phyloP scores from a whole-genome alignment of 1,140 invertebrate species.

The Rhynchophorus ferrugineus region DNA sequence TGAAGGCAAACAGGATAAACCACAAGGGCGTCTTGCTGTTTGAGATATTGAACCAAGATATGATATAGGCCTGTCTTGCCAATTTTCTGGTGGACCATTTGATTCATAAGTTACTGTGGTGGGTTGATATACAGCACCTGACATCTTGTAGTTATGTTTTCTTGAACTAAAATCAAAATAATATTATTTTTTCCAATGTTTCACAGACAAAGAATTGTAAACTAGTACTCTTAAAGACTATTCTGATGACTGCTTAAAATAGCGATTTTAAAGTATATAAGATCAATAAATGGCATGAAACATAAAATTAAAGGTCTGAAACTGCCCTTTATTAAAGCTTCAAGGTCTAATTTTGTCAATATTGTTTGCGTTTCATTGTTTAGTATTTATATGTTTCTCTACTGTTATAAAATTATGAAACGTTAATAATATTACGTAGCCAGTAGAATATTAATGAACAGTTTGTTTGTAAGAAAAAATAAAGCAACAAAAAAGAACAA shows the following conservation, averaged over 20 bases:
- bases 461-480: too few relatives aligned
- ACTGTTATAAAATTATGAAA: too few relatives aligned
- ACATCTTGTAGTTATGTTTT: slow-evolving; percentile 24
- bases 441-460: too few relatives aligned
- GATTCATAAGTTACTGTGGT: slow-evolving; percentile 62
- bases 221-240: too few relatives aligned
- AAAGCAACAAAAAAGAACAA: slow-evolving; percentile 1
- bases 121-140: slow-evolving; percentile 59
- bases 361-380: not conserved
- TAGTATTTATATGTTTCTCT: too few relatives aligned
- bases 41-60: slow-evolving; percentile 50
- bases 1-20: slow-evolving; percentile 26
- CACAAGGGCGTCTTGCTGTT: slow-evolving; percentile 43
- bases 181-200: too few relatives aligned
- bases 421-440: too few relatives aligned
- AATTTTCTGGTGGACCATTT: slow-evolving; percentile 40
- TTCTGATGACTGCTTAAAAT: not conserved
- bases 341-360: slow-evolving; percentile 6
- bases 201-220: too few relatives aligned
- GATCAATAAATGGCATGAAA: slow-evolving; percentile 2
- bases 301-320: slow-evolving; percentile 4
- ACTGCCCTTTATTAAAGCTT: slow-evolving; percentile 4
- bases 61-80: slow-evolving; percentile 46
- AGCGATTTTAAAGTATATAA: not conserved
- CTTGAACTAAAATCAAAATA: slow-evolving; percentile 10